Percentiles rank a stretch among this genome's conserved stretches.
These are phyloP conservation scores for Corythoichthys haematopterus DNA, from an alignment of 2,113 vertebrate species.

Conservation along the genomic window DNA sequence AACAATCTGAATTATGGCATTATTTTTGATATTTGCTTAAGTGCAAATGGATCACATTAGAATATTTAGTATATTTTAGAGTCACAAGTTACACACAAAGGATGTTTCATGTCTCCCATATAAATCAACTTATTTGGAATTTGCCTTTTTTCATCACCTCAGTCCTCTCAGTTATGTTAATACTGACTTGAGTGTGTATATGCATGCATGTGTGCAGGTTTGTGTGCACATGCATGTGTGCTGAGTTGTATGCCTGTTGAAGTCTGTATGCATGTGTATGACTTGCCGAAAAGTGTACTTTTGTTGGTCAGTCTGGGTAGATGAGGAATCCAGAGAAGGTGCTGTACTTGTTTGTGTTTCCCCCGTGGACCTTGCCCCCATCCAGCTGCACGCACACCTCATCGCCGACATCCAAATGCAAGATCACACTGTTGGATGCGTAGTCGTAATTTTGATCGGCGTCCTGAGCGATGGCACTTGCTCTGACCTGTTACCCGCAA, in stretches of 20 bases:
- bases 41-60: slow-evolving; percentile 37
- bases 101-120: slow-evolving; percentile 41
- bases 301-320: slow-evolving; percentile 80
- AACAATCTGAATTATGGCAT: slow-evolving; percentile 34
- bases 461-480: slow-evolving; percentile 79
- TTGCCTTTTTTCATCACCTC: slow-evolving; percentile 20
- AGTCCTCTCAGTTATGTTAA: slow-evolving; percentile 15
- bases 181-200: slow-evolving; percentile 3
- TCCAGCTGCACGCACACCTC: slow-evolving; percentile 94
- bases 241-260: slow-evolving; percentile 23
- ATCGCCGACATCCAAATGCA: slow-evolving; percentile 91
- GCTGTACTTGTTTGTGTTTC: slow-evolving; percentile 96
- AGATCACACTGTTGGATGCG: slow-evolving; percentile 89
- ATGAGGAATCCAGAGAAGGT: slow-evolving; percentile 95
- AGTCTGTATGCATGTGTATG: slow-evolving; percentile 12
- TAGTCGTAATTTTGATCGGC: slow-evolving; percentile 92
- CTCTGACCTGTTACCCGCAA: slow-evolving; percentile 69
- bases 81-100: slow-evolving; percentile 40
- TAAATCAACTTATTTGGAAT: slow-evolving; percentile 24
- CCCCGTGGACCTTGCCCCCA: slow-evolving; percentile 90
- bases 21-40: slow-evolving; percentile 33
- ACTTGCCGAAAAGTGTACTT: not conserved
- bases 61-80: slow-evolving; percentile 46
- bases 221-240: slow-evolving; percentile 24
- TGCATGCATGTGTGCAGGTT: slow-evolving; percentile 9